A percentile compares a stretch with the other conserved stretches of the same genome.
Conservation (phyloP, 2,888 invertebrate species). For the Drosophila mulleri region DNA sequence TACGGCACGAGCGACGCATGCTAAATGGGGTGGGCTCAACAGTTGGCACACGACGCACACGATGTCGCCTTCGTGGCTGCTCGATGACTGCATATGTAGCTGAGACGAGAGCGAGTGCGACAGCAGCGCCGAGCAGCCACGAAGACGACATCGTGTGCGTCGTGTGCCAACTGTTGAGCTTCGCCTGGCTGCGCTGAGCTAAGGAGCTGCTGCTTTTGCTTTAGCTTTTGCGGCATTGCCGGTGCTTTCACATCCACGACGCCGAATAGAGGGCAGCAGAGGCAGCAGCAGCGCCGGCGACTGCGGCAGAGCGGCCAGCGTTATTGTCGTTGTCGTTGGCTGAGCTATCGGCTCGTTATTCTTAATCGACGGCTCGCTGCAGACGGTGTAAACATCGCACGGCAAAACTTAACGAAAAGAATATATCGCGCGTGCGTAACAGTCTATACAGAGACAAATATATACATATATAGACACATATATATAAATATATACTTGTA, state of each 20-base stretch:
- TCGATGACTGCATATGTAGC: no score
- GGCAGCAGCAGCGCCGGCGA: constrained; percentile 7
- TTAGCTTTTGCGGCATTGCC: not conserved
- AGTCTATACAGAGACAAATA: not conserved
- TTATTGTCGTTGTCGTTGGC: constrained; percentile 3
- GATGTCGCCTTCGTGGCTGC: constrained; percentile 12
- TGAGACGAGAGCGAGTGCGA: no score
- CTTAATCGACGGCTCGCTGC: constrained; percentile 68
- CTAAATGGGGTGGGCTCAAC: constrained; percentile 38
- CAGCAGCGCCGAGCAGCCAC: constrained; percentile 10
- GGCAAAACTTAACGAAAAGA: constrained; percentile 28
- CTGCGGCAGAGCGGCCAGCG: constrained; percentile 5
- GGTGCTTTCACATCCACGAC: constrained; percentile 33
- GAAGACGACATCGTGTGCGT: constrained; percentile 14
- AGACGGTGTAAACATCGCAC: constrained; percentile 63
- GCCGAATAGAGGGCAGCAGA: constrained; percentile 1
- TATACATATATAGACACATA: not conserved
- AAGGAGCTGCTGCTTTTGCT: constrained; percentile 39
- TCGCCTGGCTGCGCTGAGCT: not conserved
- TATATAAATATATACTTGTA: not conserved
- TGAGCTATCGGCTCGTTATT: constrained; percentile 54
- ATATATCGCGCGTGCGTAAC: constrained; percentile 51
- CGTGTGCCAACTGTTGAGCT: constrained; percentile 57
- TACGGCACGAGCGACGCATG: constrained; percentile 54
- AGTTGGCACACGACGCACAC: constrained; percentile 47